Conservation (phyloP, 2,888 invertebrate species). For the Pegoplata infirma region DNA sequence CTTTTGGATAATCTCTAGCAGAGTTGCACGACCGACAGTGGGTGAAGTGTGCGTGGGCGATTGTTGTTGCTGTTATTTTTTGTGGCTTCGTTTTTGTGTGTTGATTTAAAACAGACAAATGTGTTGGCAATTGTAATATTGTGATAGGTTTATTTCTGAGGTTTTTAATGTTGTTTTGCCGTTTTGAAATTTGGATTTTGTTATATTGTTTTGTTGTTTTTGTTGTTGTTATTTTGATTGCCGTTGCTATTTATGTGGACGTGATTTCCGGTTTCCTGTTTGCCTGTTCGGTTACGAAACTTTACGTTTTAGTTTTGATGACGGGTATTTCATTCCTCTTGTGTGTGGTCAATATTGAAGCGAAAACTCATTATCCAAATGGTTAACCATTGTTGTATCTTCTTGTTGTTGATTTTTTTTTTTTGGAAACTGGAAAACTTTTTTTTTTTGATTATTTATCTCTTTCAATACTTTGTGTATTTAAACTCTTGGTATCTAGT, state of each 20-base stretch:
- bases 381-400: neutral
- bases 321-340: neutral
- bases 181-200: too few species aligned
- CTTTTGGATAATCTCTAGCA: neutral
- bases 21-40: neutral
- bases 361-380: neutral
- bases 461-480: neutral
- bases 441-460: slow-evolving; percentile 5
- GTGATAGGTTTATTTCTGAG: neutral
- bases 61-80: neutral
- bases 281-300: neutral
- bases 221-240: neutral
- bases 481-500: neutral
- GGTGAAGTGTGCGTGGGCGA: neutral
- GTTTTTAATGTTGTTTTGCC: too few species aligned
- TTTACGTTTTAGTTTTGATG: neutral
- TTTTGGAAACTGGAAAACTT: neutral
- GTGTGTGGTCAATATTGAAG: slow-evolving; percentile 17
- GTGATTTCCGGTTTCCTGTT: slow-evolving; percentile 42
- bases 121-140: neutral
- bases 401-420: neutral
- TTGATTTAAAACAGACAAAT: neutral
- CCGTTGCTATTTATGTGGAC: slow-evolving; percentile 28
- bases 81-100: slow-evolving; percentile 8
- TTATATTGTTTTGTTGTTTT: neutral